Evolutionary conservation across 2,797 vertebrate genomes (phyloP), one percentile per base, ranked within the genome.

Genomic region (Gila robusta): DNA sequence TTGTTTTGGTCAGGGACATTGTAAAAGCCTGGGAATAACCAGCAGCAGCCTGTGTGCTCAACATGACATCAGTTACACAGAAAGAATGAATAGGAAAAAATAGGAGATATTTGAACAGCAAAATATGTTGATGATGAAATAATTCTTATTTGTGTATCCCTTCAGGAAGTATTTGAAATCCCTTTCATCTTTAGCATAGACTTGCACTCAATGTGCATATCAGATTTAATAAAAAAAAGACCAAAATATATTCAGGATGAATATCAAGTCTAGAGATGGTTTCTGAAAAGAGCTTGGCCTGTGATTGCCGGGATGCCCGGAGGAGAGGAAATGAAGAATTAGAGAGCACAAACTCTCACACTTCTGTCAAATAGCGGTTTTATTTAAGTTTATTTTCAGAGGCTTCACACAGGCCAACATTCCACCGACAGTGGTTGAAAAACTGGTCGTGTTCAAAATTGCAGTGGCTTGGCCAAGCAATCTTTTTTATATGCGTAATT

Each of bases 401-500:
- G 73, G 81, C 86, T 86, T 83, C 37, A 86, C 87, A 62, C 79
- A 88, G 83, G 76, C 84, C 79, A 21, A 73, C 70, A 41, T 70
- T 81, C 74, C 82, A 59, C 62, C 66, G 35, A 78, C 74, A 81
- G 78, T 16, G 77, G 78, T 79, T 82, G 12, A 87, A 88, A 89
- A 64, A 81, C 62, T 59, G 44, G 82, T 32, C 47, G 41, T 17
- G 64, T 81, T 78, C 39, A 66, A 88, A 66, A 72, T 28, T 44
- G 78, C 44, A 41, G 62, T 76, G 74, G 82, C 82, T 87, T 52
- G 81, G 78, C 85, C 64, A 79, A 54, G 85, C 77, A 80, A 84
- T 84, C 52, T 4, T 88, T 89, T 88, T 86, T 86, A 90, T 86
- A 83, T 84, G 47, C 19, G 35, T 86, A 88, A 91, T 90, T 91